Base-by-base conservation (phyloP, 2,797 vertebrate genomes). In the Chelonia mydas region DNA sequence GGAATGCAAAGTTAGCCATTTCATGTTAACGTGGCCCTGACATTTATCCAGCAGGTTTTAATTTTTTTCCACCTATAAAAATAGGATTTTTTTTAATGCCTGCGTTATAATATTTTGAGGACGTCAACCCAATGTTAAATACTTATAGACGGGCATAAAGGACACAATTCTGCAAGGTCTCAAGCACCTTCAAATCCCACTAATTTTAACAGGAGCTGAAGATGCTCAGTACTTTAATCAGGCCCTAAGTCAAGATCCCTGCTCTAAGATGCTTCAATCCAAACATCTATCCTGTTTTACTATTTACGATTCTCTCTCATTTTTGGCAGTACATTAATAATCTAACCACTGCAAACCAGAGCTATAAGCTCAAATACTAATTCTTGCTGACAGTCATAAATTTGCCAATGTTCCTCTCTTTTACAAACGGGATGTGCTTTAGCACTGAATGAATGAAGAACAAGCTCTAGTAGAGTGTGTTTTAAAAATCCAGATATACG, bases 221-320 rank as follows among this genome's bases (percentile, higher is more conserved):
- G 74, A 54, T 91, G 92, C 92, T 95, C 81, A 88, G 94, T 94
- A 93, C 91, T 81, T 27, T 28, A 91, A 88, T 90, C 74, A 92
- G 93, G 94, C 95, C 94, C 94, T 94, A 96, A 90, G 95, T 86
- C 93, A 97, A 92, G 82, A 94, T 83, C 92, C 90, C 86, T 55
- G 76, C 95, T 91, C 92, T 85, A 84, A 93, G 84, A 94, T n/a
- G 80, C 89, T 96, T 96, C 91, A 92, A 95, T 93, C 86, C 87
- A 95, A 93, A 93, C 53, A 65, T 81, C 80, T 89, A 54, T 72
- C 59, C 65, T 95, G 89, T 90, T 95, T 96, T 86, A 90, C 92
- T 96, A 83, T 95, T 97, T 94, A 94, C 49, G 68, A 41, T 23
- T 16, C 84, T 90, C 41, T 76, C 45, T 89, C 94, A 86, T 96